Conservation (phyloP, 2,888 invertebrate species). For the Deroplatys truncata region DNA sequence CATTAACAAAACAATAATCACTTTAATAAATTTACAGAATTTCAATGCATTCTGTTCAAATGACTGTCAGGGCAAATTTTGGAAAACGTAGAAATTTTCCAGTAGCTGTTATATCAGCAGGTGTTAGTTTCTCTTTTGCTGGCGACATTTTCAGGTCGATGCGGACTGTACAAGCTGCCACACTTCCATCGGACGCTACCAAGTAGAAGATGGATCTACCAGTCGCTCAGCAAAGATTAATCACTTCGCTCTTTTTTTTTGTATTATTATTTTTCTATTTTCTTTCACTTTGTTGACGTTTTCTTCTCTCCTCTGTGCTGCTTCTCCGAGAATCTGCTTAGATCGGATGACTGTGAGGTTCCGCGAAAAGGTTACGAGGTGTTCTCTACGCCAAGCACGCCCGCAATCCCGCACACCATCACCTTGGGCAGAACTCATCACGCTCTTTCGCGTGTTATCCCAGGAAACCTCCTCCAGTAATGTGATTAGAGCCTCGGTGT, state of each 20-base stretch:
- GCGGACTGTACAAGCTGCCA: background rate
- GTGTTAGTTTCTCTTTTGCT: background rate
- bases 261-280: conserved; percentile 25
- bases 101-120: background rate
- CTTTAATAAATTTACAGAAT: no score
- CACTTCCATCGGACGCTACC: conserved; percentile 10
- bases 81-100: no score
- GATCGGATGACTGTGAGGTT: conserved; percentile 11
- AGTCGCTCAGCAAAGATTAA: conserved; percentile 25
- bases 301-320: background rate
- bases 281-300: conserved; percentile 26
- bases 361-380: background rate
- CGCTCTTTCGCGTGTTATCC: background rate
- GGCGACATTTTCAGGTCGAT: background rate
- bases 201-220: conserved; percentile 23
- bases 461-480: background rate
- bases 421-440: background rate
- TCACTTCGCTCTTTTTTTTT: conserved; percentile 20
- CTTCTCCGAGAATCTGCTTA: conserved; percentile 13
- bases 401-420: background rate
- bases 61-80: no score
- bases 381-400: background rate
- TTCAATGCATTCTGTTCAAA: no score
- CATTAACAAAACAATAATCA: no score
- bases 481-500: background rate